Percentiles rank a stretch among this genome's conserved stretches.
phyloP scores from a whole-genome alignment of 2,113 vertebrate species.

The Erythrocebus patas region DNA sequence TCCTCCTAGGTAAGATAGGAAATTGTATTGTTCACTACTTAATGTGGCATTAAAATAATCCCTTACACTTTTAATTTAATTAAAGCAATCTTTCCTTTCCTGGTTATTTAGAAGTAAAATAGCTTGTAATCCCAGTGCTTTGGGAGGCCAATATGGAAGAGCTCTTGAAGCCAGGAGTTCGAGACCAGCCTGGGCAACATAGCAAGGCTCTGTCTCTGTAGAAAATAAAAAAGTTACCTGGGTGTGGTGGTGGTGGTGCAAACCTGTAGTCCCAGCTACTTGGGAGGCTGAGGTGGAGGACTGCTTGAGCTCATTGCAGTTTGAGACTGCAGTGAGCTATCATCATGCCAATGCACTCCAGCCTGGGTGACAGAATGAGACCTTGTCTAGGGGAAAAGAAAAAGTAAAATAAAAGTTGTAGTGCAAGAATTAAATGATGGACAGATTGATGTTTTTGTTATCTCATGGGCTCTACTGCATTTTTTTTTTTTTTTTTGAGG shows the following conservation, averaged over 20 bases:
- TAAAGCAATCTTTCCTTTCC: background rate
- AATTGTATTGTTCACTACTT: conserved; percentile 1
- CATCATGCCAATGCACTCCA: background rate
- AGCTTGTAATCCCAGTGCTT: background rate
- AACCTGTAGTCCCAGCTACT: too few relatives aligned
- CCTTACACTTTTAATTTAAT: conserved; percentile 11
- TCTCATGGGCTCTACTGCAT: background rate
- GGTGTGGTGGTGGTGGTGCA: too few relatives aligned
- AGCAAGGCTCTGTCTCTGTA: background rate
- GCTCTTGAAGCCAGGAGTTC: background rate
- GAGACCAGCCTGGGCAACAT: background rate
- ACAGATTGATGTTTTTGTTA: background rate
- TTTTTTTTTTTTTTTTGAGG: conserved; percentile 35
- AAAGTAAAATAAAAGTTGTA: conserved; percentile 15
- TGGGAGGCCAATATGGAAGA: background rate
- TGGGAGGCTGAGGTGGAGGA: too few relatives aligned
- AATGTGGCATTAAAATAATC: conserved; percentile 6
- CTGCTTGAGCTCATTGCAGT: too few relatives aligned
- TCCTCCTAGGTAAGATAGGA: background rate
- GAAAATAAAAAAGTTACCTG: background rate
- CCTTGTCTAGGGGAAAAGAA: background rate
- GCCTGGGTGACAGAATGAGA: background rate
- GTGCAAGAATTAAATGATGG: background rate
- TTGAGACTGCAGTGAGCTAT: too few relatives aligned
- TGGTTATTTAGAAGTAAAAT: conserved; percentile 21